phyloP scores from a whole-genome alignment of 2,888 invertebrate genomes.

The Molorchus minor region DNA sequence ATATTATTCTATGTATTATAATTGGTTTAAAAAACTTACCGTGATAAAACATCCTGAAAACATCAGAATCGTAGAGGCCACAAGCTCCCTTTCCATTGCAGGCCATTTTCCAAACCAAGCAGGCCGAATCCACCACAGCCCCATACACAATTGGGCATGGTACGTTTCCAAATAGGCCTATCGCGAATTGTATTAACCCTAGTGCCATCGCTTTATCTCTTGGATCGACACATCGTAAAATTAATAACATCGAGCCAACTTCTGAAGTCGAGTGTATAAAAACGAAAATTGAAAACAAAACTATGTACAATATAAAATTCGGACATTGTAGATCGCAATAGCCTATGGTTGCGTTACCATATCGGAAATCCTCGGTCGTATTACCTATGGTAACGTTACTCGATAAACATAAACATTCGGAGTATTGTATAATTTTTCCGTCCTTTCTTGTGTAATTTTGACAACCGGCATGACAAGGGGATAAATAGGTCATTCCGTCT shows the following conservation, averaged over 20 bases:
- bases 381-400: slow-evolving; percentile 33
- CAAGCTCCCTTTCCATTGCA: slow-evolving; percentile 87
- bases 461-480: slow-evolving; percentile 92
- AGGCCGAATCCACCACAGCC: slow-evolving; percentile 90
- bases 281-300: slow-evolving; percentile 86
- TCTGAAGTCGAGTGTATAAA: slow-evolving; percentile 93
- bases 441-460: slow-evolving; percentile 68
- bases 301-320: slow-evolving; percentile 82
- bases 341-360: slow-evolving; percentile 75
- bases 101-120: slow-evolving; percentile 84
- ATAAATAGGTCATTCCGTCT: slow-evolving; percentile 84
- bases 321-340: slow-evolving; percentile 83
- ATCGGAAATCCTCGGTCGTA: slow-evolving; percentile 30
- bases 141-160: slow-evolving; percentile 96
- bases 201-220: slow-evolving; percentile 95
- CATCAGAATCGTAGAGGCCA: slow-evolving; percentile 85
- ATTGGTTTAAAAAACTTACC: slow-evolving; percentile 72
- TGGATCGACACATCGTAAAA: slow-evolving; percentile 90
- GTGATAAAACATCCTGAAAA: slow-evolving; percentile 84
- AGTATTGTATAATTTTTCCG: slow-evolving; percentile 68
- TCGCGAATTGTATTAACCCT: slow-evolving; percentile 92
- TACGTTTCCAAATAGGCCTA: slow-evolving; percentile 92
- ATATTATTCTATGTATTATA: too few species aligned
- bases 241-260: slow-evolving; percentile 89
- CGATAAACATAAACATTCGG: slow-evolving; percentile 65